A percentile compares a stretch with the other conserved stretches of the same genome.
Evolutionary conservation across 2,113 vertebrate species (phyloP).

Genomic region (Pseudopodoces humilis): DNA sequence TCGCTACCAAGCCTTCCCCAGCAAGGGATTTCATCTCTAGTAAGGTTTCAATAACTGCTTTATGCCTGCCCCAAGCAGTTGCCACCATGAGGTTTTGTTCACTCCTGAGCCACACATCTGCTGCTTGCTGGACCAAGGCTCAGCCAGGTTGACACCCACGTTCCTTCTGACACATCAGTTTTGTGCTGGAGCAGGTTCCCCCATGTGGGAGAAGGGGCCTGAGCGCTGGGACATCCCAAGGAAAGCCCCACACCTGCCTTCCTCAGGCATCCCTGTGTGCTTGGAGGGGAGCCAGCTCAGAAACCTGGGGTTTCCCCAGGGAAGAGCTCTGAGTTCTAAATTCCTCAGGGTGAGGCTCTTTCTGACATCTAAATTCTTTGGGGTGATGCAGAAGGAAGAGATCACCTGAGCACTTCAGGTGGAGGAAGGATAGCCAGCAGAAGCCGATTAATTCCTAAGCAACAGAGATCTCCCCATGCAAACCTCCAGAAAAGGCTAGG

Average conservation of each 20-base stretch:
- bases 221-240: background rate
- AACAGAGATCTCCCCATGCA: constrained; percentile 18
- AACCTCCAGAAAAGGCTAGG: background rate
- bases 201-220: background rate
- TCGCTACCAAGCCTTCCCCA: background rate
- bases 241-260: background rate
- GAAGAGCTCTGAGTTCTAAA: background rate
- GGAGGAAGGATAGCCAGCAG: background rate
- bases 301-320: background rate
- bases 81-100: background rate
- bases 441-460: constrained; percentile 50
- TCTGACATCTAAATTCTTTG: background rate
- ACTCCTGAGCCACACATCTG: background rate
- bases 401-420: background rate
- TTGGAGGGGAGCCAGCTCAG: background rate
- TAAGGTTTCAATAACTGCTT: background rate
- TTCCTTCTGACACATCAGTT: rapidly evolving
- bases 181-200: background rate
- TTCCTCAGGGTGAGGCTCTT: background rate
- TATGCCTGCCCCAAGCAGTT: background rate
- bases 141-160: rapidly evolving
- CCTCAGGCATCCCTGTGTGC: rapidly evolving
- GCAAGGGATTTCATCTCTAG: rapidly evolving
- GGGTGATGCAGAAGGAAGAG: background rate
- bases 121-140: background rate